Evolutionary conservation across 2,888 invertebrate genomes (phyloP).

Genomic region (Rhamnusium bicolor): DNA sequence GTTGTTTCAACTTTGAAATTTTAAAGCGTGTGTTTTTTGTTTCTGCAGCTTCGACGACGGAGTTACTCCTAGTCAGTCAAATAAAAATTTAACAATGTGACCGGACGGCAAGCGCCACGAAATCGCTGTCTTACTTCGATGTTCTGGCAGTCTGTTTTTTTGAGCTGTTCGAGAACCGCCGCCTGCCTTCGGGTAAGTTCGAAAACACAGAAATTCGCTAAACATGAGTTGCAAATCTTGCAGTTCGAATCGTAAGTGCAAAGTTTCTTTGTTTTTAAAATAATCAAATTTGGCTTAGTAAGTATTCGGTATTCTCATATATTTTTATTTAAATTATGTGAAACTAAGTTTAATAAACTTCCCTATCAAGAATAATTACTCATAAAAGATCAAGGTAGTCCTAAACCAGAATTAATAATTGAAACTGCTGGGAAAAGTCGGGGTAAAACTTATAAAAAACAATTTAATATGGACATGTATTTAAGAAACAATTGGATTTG

Average conservation of each 20-base stretch:
- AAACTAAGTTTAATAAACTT: not conserved
- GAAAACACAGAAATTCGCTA: not conserved
- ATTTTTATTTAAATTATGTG: not conserved
- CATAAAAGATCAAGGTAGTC: conserved; percentile 6
- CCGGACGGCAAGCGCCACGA: not conserved
- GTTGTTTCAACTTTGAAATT: not conserved
- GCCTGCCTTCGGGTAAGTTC: not conserved
- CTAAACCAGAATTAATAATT: not conserved
- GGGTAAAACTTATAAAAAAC: conserved; percentile 4
- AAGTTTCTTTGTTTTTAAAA: not conserved
- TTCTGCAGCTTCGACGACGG: not conserved
- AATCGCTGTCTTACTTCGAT: not conserved
- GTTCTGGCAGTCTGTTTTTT: not conserved
- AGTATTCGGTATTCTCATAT: not conserved
- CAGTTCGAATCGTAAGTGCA: not conserved
- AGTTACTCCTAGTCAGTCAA: not conserved
- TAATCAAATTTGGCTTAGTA: not conserved
- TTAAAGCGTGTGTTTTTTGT: not conserved
- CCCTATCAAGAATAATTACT: not conserved
- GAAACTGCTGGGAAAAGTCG: conserved; percentile 4
- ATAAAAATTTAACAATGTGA: not conserved
- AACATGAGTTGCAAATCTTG: not conserved
- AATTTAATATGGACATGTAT: not conserved
- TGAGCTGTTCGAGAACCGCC: not conserved
- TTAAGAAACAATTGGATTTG: too few species aligned